Percentiles rank a stretch among this genome's conserved stretches.
Evolutionary conservation across 2,888 invertebrate species (phyloP).

Genomic region (Rhabditoides inermis): DNA sequence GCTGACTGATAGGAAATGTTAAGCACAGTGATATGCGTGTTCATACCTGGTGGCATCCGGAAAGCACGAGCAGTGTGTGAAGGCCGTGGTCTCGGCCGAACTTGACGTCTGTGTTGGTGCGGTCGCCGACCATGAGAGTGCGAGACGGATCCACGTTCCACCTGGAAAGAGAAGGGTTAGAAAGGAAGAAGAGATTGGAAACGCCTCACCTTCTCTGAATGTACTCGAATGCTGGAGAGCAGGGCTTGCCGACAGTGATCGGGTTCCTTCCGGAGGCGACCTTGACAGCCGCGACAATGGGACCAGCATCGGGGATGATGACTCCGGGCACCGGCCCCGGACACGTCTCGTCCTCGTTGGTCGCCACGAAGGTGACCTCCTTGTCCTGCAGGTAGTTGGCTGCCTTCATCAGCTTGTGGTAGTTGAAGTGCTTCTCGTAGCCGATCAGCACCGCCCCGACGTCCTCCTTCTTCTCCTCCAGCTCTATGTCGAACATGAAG

Average conservation of each 20-base stretch:
- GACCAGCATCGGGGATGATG: conserved; percentile 65
- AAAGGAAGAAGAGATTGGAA: too few relatives aligned
- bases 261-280: conserved; percentile 74
- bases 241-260: conserved; percentile 67
- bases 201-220: conserved; percentile 59
- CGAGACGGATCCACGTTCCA: conserved; percentile 70
- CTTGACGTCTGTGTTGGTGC: conserved; percentile 76
- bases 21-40: too few relatives aligned
- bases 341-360: conserved; percentile 83
- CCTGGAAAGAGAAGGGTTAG: too few relatives aligned
- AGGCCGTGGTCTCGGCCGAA: conserved; percentile 81
- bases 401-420: conserved; percentile 81
- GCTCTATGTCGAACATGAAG: conserved; percentile 46
- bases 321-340: conserved; percentile 58
- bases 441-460: conserved; percentile 88
- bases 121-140: conserved; percentile 84
- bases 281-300: conserved; percentile 75
- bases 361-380: conserved; percentile 77
- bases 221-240: conserved; percentile 69
- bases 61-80: conserved; percentile 72
- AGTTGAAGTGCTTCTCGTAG: conserved; percentile 84
- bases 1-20: too few relatives aligned
- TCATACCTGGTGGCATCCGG: conserved; percentile 47
- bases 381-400: conserved; percentile 67
- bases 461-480: conserved; percentile 49